Percentiles rank a stretch among this genome's conserved stretches.
phyloP scores from a whole-genome alignment of 2,888 invertebrate genomes.

The Nycteola revayana region DNA sequence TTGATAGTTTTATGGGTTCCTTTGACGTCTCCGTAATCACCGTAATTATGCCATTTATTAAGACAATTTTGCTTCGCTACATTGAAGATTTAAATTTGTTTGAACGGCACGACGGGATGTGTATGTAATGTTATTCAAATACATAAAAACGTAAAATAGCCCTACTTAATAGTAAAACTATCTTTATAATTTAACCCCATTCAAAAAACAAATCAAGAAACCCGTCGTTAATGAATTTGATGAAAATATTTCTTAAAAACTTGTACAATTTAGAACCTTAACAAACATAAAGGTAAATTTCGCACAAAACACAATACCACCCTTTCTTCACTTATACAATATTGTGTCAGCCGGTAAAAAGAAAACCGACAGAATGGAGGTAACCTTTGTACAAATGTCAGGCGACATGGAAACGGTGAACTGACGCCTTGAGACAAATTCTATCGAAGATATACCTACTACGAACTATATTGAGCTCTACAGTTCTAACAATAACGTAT shows the following conservation, averaged over 20 bases:
- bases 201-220: too few relatives aligned
- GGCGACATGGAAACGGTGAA: constrained; percentile 61
- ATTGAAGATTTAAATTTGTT: constrained; percentile 37
- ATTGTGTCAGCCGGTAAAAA: constrained; percentile 68
- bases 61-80: constrained; percentile 42
- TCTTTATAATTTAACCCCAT: too few relatives aligned
- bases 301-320: constrained; percentile 62
- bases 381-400: constrained; percentile 80
- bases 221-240: too few relatives aligned
- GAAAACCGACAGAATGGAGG: constrained; percentile 68
- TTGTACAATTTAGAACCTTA: constrained; percentile 21
- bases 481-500: constrained; percentile 40
- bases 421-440: constrained; percentile 75
- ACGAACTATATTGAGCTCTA: constrained; percentile 57
- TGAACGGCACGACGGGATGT: constrained; percentile 16
- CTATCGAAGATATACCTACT: constrained; percentile 54
- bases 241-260: too few relatives aligned
- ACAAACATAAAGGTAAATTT: constrained; percentile 62
- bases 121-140: too few relatives aligned
- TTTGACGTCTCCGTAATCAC: constrained; percentile 57
- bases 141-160: too few relatives aligned
- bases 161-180: too few relatives aligned
- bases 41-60: constrained; percentile 59
- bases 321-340: constrained; percentile 66
- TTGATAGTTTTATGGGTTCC: constrained; percentile 61